These are phyloP conservation scores for Parelbella ahira DNA, from an alignment of 2,888 invertebrate genomes.

Conservation along the genomic window DNA sequence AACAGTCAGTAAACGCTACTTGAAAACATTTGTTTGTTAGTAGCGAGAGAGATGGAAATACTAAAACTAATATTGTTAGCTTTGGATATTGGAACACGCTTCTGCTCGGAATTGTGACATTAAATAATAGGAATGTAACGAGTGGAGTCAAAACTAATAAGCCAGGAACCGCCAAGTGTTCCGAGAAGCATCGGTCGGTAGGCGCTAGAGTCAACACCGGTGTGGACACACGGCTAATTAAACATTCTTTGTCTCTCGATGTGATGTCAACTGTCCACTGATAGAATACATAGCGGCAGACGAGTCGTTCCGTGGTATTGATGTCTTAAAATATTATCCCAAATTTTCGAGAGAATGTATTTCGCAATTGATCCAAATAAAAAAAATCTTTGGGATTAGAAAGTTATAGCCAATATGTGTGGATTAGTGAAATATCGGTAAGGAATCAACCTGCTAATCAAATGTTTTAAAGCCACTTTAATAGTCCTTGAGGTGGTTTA, in stretches of 20 bases:
- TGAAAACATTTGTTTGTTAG: background rate
- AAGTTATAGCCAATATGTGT: no score
- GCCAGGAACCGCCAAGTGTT: constrained; percentile 18
- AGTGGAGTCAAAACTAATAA: constrained; percentile 20
- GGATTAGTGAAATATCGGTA: no score
- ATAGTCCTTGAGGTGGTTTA: no score
- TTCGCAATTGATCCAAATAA: no score
- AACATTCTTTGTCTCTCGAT: constrained; percentile 61
- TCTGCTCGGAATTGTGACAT: constrained; percentile 21
- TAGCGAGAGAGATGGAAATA: constrained; percentile 5
- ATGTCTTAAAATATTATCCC: no score
- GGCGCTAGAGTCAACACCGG: constrained; percentile 41
- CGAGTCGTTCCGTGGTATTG: constrained; percentile 1
- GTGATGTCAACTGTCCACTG: constrained; percentile 43
- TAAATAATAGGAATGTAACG: constrained; percentile 23
- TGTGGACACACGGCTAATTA: constrained; percentile 53
- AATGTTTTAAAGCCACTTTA: no score
- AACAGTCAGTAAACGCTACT: background rate
- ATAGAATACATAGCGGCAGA: constrained; percentile 40
- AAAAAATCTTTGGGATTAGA: no score
- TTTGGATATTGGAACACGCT: constrained; percentile 19
- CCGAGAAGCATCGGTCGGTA: constrained; percentile 19
- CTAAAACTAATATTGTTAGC: constrained; percentile 9
- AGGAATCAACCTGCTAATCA: no score
- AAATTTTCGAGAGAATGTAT: no score